phyloP scores from a whole-genome alignment of 2,888 invertebrate genomes.

The Eutolmus rufibarbis region DNA sequence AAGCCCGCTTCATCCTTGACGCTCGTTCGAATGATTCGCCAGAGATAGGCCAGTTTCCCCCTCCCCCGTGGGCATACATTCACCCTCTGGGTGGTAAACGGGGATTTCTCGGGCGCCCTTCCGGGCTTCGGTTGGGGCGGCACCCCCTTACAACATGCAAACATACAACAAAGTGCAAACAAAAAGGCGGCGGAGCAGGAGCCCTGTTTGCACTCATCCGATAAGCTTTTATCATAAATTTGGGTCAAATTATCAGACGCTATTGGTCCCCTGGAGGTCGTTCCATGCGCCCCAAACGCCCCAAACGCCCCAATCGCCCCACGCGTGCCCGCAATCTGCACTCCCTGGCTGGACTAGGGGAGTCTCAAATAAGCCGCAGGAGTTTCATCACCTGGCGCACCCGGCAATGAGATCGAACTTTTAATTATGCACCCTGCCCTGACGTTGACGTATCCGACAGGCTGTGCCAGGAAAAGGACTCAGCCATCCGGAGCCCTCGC shows the following conservation, averaged over 20 bases:
- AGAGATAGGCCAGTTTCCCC: neutral
- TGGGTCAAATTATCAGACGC: constrained; percentile 39
- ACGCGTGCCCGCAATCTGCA: neutral
- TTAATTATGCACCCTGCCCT: constrained; percentile 11
- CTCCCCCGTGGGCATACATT: neutral
- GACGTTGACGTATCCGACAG: neutral
- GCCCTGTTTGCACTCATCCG: constrained; percentile 36
- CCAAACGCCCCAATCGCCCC: neutral
- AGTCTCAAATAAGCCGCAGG: neutral
- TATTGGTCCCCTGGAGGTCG: constrained; percentile 11
- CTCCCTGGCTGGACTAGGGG: neutral
- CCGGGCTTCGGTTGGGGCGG: neutral
- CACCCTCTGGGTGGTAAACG: neutral
- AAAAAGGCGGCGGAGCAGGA: neutral
- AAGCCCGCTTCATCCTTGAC: neutral
- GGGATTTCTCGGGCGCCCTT: neutral
- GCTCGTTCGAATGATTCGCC: constrained; percentile 3
- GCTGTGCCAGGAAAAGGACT: neutral
- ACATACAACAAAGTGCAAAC: neutral
- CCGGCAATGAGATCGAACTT: constrained; percentile 8
- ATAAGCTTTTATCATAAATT: constrained; percentile 43
- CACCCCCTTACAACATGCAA: neutral
- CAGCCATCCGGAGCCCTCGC: neutral
- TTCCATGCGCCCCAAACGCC: neutral
- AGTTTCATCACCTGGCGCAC: neutral